Evolutionary conservation across 2,797 vertebrate genomes (phyloP).

Genomic region (Acanthurus leucopareius): DNA sequence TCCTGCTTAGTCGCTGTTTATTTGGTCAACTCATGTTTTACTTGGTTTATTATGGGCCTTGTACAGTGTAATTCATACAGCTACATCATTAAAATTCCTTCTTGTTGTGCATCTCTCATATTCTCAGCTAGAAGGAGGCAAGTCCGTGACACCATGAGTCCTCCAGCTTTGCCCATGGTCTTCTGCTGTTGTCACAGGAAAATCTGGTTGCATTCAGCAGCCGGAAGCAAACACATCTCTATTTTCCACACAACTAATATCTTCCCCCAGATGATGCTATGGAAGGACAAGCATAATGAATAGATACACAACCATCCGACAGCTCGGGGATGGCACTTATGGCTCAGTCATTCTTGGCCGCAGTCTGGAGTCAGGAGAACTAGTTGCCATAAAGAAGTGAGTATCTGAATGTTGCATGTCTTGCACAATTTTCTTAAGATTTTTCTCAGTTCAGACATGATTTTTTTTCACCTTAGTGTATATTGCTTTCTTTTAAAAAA

Average conservation of each 20-base stretch:
- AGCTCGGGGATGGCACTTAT: slow-evolving; percentile 97
- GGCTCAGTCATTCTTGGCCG: slow-evolving; percentile 95
- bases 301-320: slow-evolving; percentile 94
- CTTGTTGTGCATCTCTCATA: not conserved
- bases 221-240: slow-evolving; percentile 52
- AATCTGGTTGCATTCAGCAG: slow-evolving; percentile 88
- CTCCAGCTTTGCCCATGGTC: slow-evolving; percentile 66
- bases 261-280: slow-evolving; percentile 53
- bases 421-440: not conserved
- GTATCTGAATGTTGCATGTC: slow-evolving; percentile 48
- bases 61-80: not conserved
- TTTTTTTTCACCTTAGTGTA: not conserved
- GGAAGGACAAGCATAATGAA: slow-evolving; percentile 88
- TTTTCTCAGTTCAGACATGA: not conserved
- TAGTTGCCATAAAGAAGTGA: slow-evolving; percentile 98
- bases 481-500: not conserved
- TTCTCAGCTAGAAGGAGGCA: slow-evolving; percentile 62
- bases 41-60: not conserved
- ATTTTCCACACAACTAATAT: slow-evolving; percentile 46
- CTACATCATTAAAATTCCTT: not conserved
- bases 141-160: slow-evolving; percentile 79
- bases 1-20: not conserved
- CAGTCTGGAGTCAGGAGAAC: slow-evolving; percentile 94
- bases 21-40: not conserved
- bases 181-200: slow-evolving; percentile 90